Base-by-base conservation (phyloP, 2,888 invertebrate species). In the Drosophila siamana region DNA sequence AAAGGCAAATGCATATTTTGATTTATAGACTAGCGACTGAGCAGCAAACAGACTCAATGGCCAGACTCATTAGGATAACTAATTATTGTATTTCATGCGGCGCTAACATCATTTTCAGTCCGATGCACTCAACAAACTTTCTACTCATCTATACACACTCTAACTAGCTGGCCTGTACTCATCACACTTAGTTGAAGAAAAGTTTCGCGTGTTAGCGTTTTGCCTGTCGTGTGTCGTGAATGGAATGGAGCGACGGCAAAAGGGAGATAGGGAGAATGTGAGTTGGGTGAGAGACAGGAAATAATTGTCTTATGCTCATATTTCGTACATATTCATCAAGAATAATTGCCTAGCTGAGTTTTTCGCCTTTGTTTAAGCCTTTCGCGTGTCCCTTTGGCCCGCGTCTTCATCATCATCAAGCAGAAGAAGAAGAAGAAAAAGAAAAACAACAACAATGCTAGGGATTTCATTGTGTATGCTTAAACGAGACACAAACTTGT, bases 241-340 rank as follows among this genome's bases (percentile, higher is more conserved):
- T n/a, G 11, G 3, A 30, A 15, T 15, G 19, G 16, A 36, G 46
- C 1, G n/a, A 22, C 24, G 7, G 24, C 22, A 40, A 26, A 15
- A 28, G 4, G 13, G 13, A 4, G 33, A 33, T 11, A 33, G 19
- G n/a, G 44, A 22, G 22, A 24, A 4, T 4, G 5, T 9, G 19
- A 13, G 44, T 24, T n/a, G 13, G 40, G 48, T 13, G 41, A 24
- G 38, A 9, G 13, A 41, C 22, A n/a, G 47, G 36, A 66, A 47
- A 43, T 62, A 54, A 47, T 47, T 47, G 60, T 46, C 61, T 56
- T 44, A 33, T 63, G 56, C 57, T 66, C 71, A 65, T 54, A 70
- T 59, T 78, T 67, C 44, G 36, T 59, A 69, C 64, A 61, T 69
- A 67, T 71, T 86, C 84, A 88, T 85, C 87, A 85, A 75, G 87